Evolutionary conservation across 2,113 vertebrate species (phyloP).

Genomic region (Catharus fuscescens): DNA sequence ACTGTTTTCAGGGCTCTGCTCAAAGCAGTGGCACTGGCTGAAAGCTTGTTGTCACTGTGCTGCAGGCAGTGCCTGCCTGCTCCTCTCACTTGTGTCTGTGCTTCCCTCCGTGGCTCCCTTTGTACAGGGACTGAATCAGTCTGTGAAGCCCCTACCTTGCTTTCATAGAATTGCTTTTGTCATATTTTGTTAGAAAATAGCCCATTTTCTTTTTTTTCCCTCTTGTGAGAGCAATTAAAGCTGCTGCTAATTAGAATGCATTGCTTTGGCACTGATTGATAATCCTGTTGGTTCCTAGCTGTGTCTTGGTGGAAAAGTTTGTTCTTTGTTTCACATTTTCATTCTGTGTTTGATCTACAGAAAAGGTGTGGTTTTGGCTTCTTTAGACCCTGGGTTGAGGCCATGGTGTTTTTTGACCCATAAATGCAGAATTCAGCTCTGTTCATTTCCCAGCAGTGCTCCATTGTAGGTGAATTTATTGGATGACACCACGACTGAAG

Average conservation of each 20-base stretch:
- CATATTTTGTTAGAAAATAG: neutral
- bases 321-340: neutral
- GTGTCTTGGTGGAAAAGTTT: neutral
- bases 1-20: neutral
- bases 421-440: neutral
- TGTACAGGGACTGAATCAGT: neutral
- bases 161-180: neutral
- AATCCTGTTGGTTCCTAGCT: neutral
- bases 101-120: neutral
- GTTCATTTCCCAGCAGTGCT: neutral
- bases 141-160: neutral
- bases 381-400: neutral
- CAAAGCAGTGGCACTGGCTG: neutral
- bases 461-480: neutral
- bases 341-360: neutral
- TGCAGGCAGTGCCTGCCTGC: neutral
- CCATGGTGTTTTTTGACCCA: neutral
- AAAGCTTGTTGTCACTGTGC: neutral
- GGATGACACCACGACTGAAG: neutral
- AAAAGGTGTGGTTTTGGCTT: neutral
- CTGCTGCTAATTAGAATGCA: neutral
- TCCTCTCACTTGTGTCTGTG: fast-evolving
- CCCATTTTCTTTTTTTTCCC: neutral
- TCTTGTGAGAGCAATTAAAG: neutral
- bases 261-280: neutral